Evolutionary conservation across 2,113 vertebrate species (phyloP).

Genomic region (Numida meleagris): DNA sequence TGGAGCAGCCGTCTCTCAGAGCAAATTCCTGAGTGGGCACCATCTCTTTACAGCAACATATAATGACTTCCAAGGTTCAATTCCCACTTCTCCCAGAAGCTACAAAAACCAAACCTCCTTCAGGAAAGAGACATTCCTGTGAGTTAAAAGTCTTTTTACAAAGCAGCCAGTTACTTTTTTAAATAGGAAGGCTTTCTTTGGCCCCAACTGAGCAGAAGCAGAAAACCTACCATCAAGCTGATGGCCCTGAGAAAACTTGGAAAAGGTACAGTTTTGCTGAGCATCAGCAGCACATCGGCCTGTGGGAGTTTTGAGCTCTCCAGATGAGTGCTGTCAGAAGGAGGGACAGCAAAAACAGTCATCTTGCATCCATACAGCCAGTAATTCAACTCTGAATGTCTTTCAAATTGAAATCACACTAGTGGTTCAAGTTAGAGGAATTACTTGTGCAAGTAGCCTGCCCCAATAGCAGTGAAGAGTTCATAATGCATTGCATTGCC

Average conservation of each 20-base stretch:
- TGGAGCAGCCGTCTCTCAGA: background rate
- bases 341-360: background rate
- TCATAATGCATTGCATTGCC: background rate
- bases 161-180: background rate
- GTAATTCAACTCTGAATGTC: background rate
- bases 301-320: background rate
- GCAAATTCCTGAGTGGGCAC: background rate
- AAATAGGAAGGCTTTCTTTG: background rate
- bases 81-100: background rate
- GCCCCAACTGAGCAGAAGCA: background rate
- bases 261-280: background rate
- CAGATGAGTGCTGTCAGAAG: background rate
- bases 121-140: background rate
- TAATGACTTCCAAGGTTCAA: background rate
- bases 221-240: background rate
- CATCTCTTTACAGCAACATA: background rate
- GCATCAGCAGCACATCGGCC: background rate
- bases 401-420: background rate
- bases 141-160: background rate
- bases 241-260: background rate
- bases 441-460: background rate
- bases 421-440: background rate
- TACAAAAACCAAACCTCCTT: background rate
- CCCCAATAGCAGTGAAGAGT: background rate
- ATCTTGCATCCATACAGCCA: background rate